Evolutionary conservation across 2,888 invertebrate species (phyloP).

Genomic region (Odontocolon sp.): DNA sequence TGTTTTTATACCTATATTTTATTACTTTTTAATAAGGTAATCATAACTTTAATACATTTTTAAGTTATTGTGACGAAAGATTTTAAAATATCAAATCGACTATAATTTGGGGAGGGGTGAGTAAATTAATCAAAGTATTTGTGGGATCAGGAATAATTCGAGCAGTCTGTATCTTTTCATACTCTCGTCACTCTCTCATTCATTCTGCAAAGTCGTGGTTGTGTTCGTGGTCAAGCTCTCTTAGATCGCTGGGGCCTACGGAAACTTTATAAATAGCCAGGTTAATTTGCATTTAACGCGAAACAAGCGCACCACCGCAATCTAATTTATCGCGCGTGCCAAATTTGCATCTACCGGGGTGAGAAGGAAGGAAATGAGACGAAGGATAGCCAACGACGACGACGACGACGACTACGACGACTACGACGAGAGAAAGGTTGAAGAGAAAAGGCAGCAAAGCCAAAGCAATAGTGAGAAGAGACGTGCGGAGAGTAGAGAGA

Average conservation of each 20-base stretch:
- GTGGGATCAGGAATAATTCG: neutral
- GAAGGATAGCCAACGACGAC: neutral
- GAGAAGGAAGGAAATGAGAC: constrained; percentile 1
- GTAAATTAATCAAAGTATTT: too few relatives aligned
- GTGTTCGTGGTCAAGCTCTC: constrained; percentile 7
- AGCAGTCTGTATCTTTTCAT: too few relatives aligned
- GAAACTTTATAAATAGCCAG: constrained; percentile 38
- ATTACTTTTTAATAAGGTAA: too few relatives aligned
- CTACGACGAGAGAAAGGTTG: neutral
- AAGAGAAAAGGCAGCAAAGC: neutral
- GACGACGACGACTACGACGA: too few relatives aligned
- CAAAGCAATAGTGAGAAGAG: too few relatives aligned
- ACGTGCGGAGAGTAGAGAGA: neutral
- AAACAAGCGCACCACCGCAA: constrained; percentile 30
- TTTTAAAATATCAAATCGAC: too few relatives aligned
- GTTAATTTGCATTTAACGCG: constrained; percentile 38
- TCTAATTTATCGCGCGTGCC: constrained; percentile 39
- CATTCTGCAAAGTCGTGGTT: neutral
- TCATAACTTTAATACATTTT: too few relatives aligned
- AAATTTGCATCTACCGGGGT: constrained; percentile 21
- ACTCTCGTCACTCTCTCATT: neutral
- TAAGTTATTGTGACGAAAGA: too few relatives aligned
- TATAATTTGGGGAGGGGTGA: too few relatives aligned
- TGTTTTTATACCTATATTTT: too few relatives aligned
- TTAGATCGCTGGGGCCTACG: constrained; percentile 3